Percentiles rank a stretch among this genome's conserved stretches.
Conservation (phyloP, 2,113 vertebrate genomes). For the Paramormyrops kingsleyae region DNA sequence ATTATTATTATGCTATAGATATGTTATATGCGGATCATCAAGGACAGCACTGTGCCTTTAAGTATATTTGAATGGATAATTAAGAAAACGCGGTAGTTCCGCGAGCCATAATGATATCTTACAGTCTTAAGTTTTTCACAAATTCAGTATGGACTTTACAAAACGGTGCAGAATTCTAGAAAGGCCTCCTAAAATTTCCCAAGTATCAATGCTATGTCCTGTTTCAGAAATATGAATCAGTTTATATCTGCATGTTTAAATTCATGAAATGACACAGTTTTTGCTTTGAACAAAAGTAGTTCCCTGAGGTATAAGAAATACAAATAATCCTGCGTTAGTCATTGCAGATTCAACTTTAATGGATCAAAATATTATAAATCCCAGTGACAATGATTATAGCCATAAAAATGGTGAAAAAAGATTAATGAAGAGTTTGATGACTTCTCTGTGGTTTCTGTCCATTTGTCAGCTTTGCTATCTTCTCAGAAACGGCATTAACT, state of each 20-base stretch:
- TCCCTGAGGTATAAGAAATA: background rate
- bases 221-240: background rate
- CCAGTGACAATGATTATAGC: background rate
- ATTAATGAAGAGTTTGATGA: background rate
- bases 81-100: background rate
- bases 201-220: background rate
- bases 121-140: background rate
- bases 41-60: constrained; percentile 8
- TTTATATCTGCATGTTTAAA: background rate
- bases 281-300: background rate
- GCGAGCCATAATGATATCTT: background rate
- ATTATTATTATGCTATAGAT: background rate
- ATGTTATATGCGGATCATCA: background rate
- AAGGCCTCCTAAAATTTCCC: background rate
- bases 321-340: background rate
- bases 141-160: background rate
- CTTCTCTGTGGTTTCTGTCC: background rate
- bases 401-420: background rate
- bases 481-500: background rate
- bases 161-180: background rate
- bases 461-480: background rate
- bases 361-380: background rate
- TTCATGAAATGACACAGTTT: background rate
- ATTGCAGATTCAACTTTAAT: background rate
- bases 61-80: constrained; percentile 1